These are phyloP conservation scores for Loripinus fragilis DNA, from an alignment of 2,888 invertebrate genomes.

Conservation along the genomic window DNA sequence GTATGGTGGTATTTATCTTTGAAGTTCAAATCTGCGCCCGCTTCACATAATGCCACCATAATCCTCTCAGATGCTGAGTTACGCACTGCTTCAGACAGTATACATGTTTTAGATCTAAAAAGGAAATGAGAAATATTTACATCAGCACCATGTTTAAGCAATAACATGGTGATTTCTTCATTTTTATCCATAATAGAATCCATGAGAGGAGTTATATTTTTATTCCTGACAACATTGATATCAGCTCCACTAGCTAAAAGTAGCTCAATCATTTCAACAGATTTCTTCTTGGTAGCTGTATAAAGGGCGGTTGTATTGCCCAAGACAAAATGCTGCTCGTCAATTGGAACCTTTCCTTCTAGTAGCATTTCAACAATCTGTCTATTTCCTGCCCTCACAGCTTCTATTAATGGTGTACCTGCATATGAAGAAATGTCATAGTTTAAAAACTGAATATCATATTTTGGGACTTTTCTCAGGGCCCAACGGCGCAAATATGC, in stretches of 20 bases:
- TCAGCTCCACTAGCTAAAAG: constrained; percentile 37
- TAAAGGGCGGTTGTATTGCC: constrained; percentile 46
- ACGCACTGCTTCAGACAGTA: constrained; percentile 43
- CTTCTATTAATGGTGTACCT: constrained; percentile 51
- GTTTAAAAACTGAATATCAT: not conserved
- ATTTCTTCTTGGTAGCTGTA: constrained; percentile 38
- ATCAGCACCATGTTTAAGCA: constrained; percentile 51
- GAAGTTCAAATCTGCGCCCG: constrained; percentile 50
- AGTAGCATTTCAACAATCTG: constrained; percentile 45
- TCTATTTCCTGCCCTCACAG: constrained; percentile 42
- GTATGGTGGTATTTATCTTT: constrained; percentile 45
- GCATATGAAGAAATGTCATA: not conserved
- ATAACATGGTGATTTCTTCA: constrained; percentile 35
- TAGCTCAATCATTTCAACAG: constrained; percentile 37
- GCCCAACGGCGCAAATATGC: not conserved
- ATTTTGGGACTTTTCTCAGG: not conserved
- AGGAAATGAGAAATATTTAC: constrained; percentile 6
- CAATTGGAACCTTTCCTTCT: constrained; percentile 38
- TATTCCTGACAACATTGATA: constrained; percentile 40
- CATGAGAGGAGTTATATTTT: constrained; percentile 47
- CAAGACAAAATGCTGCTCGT: constrained; percentile 37
- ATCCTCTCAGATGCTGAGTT: constrained; percentile 26
- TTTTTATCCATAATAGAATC: constrained; percentile 32
- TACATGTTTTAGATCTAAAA: not conserved
- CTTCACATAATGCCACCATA: constrained; percentile 34